Conservation (phyloP, 2,113 vertebrate genomes). For the Panurus biarmicus region DNA sequence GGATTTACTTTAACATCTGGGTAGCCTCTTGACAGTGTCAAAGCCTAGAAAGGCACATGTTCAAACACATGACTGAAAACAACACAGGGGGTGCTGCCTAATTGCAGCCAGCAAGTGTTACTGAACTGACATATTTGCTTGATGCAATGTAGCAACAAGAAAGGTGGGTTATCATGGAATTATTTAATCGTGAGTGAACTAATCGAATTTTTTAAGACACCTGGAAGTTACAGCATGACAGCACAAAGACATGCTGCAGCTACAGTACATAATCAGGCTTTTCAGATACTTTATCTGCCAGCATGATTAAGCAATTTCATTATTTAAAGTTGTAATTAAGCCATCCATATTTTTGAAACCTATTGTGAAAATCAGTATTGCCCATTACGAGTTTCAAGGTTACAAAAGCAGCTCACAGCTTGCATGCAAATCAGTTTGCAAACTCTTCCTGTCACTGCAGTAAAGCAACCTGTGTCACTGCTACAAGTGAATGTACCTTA, state of each 20-base stretch:
- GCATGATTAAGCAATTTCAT: conserved; percentile 40
- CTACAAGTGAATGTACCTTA: not conserved
- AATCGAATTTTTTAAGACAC: conserved; percentile 31
- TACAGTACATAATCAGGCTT: not conserved
- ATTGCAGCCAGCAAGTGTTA: not conserved
- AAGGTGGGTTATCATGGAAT: not conserved
- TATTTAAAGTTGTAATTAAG: conserved; percentile 56
- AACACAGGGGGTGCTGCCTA: not conserved
- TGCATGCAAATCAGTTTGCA: not conserved
- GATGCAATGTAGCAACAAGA: not conserved
- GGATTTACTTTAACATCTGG: not conserved
- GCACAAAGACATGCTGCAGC: conserved; percentile 18
- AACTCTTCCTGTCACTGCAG: not conserved
- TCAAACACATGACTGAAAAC: not conserved
- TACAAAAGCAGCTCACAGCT: not conserved
- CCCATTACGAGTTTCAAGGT: not conserved
- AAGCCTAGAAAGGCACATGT: not conserved
- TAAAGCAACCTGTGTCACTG: not conserved
- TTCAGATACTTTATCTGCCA: conserved; percentile 31
- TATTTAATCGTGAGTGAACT: not conserved
- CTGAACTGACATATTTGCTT: not conserved
- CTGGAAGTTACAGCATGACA: conserved; percentile 15
- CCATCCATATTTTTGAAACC: conserved; percentile 17
- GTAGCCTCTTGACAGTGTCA: not conserved
- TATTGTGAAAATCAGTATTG: not conserved